These are phyloP conservation scores for Eidolon helvum DNA, from an alignment of 2,113 vertebrate species.

Conservation along the genomic window DNA sequence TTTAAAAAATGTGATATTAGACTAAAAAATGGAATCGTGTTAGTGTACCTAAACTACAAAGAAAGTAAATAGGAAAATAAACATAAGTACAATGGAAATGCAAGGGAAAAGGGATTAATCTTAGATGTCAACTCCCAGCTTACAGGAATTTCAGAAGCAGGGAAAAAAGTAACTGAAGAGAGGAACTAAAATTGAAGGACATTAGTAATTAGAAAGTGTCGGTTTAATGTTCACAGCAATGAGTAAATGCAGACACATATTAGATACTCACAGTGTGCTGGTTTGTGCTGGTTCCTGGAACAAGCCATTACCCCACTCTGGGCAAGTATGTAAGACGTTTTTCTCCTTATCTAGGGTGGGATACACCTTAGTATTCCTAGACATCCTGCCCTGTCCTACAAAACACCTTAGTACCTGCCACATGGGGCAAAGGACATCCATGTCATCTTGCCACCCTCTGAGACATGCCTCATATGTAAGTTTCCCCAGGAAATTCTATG, in stretches of 20 bases:
- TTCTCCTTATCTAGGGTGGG: background rate
- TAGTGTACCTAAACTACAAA: background rate
- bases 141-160: background rate
- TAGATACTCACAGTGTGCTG: background rate
- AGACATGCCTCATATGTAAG: background rate
- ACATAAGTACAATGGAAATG: background rate
- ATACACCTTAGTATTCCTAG: background rate
- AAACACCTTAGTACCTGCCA: background rate
- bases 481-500: background rate
- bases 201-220: background rate
- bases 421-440: background rate
- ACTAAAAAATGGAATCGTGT: background rate
- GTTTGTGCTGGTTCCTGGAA: background rate
- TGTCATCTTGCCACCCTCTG: background rate
- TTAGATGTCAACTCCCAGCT: background rate
- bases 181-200: background rate
- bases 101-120: background rate
- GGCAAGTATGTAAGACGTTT: background rate
- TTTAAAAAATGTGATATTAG: slow-evolving; percentile 21
- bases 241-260: background rate
- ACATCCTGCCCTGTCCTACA: background rate
- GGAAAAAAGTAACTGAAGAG: background rate
- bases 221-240: background rate
- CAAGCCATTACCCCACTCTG: background rate
- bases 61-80: background rate